Evolutionary conservation across 2,888 invertebrate species (phyloP).

Genomic region (Liposcelis brunnea): DNA sequence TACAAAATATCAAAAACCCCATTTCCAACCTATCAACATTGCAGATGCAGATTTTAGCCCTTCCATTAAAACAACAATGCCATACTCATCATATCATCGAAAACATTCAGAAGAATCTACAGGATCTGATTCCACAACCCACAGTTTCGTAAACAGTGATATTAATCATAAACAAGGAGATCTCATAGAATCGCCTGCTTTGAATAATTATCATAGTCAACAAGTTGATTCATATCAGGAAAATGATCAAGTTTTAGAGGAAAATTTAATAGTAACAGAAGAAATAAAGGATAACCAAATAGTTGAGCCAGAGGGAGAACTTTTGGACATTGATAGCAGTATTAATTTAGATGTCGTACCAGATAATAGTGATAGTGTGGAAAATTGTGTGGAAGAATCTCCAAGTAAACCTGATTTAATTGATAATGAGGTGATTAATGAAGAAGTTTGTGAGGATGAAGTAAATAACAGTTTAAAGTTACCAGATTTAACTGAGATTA

Average conservation of each 20-base stretch:
- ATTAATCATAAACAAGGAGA: no score
- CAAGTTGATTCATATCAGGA: constrained; percentile 4
- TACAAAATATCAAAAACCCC: constrained; percentile 19
- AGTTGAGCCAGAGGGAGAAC: constrained; percentile 11
- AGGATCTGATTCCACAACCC: no score
- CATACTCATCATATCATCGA: background rate
- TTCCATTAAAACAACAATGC: constrained; percentile 14
- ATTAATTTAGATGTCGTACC: constrained; percentile 23
- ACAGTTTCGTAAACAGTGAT: no score
- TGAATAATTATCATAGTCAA: constrained; percentile 7
- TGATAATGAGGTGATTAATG: constrained; percentile 8
- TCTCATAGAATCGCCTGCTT: background rate
- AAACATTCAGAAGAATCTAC: background rate
- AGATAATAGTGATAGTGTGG: constrained; percentile 23
- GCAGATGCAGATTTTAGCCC: constrained; percentile 22
- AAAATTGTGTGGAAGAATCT: constrained; percentile 17
- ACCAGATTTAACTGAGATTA: constrained; percentile 8
- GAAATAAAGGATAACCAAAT: background rate
- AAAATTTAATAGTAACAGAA: background rate
- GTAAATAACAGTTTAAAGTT: background rate
- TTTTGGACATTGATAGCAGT: constrained; percentile 9
- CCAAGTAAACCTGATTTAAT: constrained; percentile 24
- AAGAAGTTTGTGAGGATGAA: constrained; percentile 5
- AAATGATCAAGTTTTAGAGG: no score
- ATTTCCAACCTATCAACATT: constrained; percentile 22